phyloP scores from a whole-genome alignment of 2,113 vertebrate species.

The Etheostoma cragini region DNA sequence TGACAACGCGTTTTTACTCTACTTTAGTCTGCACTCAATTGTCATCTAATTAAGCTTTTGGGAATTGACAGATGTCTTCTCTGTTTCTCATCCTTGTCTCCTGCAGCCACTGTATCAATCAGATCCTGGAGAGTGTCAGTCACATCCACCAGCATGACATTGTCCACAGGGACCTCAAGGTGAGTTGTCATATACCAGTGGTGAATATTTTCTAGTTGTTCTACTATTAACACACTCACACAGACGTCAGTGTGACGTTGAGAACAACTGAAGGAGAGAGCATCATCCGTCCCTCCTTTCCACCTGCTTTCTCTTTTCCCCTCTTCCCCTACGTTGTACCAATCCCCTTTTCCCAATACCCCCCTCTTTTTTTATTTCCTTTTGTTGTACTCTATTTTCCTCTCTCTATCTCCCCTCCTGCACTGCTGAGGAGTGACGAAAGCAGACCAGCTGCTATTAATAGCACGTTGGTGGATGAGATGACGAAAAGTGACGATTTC shows the following conservation, averaged over 20 bases:
- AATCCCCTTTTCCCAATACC: not conserved
- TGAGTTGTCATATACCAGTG: constrained; percentile 78
- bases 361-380: not conserved
- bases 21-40: not conserved
- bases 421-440: constrained; percentile 68
- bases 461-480: constrained; percentile 71
- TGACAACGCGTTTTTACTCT: not conserved
- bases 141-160: constrained; percentile 99
- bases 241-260: constrained; percentile 55
- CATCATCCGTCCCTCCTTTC: constrained; percentile 40
- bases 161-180: constrained; percentile 99
- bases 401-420: not conserved
- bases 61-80: constrained; percentile 32
- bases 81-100: constrained; percentile 44
- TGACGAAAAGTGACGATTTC: constrained; percentile 63
- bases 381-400: not conserved
- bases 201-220: not conserved
- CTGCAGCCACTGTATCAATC: constrained; percentile 98
- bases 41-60: not conserved
- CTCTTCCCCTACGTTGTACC: constrained; percentile 4
- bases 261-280: constrained; percentile 48
- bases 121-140: constrained; percentile 99
- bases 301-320: constrained; percentile 38
- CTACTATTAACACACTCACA: not conserved
- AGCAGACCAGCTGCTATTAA: constrained; percentile 79